A percentile compares a stretch with the other conserved stretches of the same genome.
phyloP scores from a whole-genome alignment of 30 jellyfish, hydroid and myxozoan species.

The Turritopsis dohrnii region DNA sequence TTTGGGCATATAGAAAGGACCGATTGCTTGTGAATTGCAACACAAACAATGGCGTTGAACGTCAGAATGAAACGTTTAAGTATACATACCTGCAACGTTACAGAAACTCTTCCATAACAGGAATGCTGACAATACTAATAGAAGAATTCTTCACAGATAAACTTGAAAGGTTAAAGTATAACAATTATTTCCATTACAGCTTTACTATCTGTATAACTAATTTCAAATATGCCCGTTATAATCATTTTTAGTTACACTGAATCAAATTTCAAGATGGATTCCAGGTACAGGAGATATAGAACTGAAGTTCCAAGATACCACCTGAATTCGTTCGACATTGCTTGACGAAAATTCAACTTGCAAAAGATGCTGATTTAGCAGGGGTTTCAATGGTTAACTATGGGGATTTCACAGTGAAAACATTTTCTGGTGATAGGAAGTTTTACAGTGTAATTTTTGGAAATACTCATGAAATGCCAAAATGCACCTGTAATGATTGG shows the following conservation, averaged over 20 bases:
- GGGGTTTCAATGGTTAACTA: neutral
- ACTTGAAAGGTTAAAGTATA: no score
- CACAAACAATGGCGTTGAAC: slow-evolving; percentile 62
- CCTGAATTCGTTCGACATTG: neutral
- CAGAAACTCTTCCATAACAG: slow-evolving; percentile 35
- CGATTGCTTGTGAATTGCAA: slow-evolving; percentile 25
- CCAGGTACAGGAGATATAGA: neutral
- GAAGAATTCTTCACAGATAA: no score
- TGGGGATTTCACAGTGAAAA: slow-evolving; percentile 18
- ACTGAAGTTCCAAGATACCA: neutral
- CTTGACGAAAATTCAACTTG: neutral
- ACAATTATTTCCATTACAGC: no score
- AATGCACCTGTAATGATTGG: slow-evolving; percentile 37
- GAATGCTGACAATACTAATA: slow-evolving; percentile 30
- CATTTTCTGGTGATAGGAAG: neutral
- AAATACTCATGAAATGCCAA: slow-evolving; percentile 28
- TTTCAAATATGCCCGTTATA: no score
- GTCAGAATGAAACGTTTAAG: slow-evolving; percentile 54
- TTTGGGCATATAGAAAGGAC: slow-evolving; percentile 45
- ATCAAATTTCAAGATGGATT: neutral
- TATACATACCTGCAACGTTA: slow-evolving; percentile 38
- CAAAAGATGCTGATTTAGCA: neutral
- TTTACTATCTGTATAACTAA: no score
- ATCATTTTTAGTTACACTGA: neutral
- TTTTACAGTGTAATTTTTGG: slow-evolving; percentile 31